Percentiles rank a stretch among this genome's conserved stretches.
Conservation (phyloP, 2,113 vertebrate genomes). For the Heliornis fulica region DNA sequence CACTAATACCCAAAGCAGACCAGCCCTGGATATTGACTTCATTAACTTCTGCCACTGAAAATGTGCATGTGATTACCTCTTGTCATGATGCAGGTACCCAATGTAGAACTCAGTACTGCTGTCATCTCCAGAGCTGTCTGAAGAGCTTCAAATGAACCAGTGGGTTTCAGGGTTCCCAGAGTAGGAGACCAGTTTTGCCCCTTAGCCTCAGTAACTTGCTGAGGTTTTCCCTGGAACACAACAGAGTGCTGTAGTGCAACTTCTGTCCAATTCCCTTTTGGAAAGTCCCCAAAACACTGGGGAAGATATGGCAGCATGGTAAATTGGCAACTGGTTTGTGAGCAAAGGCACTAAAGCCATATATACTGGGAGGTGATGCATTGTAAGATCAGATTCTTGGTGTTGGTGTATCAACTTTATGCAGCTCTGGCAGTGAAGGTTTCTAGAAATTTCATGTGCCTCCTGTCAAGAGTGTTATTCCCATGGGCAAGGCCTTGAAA, state of each 20-base stretch:
- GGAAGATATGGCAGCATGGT: not conserved
- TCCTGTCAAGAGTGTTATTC: not conserved
- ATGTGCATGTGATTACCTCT: not conserved
- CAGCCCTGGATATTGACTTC: not conserved
- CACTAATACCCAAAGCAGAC: not conserved
- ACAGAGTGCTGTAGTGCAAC: not conserved
- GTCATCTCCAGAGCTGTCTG: rapidly evolving
- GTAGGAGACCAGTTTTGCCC: not conserved
- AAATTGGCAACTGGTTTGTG: rapidly evolving
- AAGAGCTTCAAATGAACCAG: not conserved
- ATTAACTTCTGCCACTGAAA: not conserved
- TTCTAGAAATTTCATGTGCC: not conserved
- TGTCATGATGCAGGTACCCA: rapidly evolving
- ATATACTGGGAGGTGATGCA: rapidly evolving
- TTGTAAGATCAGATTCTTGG: not conserved
- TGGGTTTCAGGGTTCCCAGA: not conserved
- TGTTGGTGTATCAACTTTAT: rapidly evolving
- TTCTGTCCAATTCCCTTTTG: not conserved
- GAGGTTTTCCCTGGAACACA: not conserved
- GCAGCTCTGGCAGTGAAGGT: not conserved
- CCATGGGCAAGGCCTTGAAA: not conserved
- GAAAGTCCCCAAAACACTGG: not conserved
- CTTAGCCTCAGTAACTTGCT: not conserved
- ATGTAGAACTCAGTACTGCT: not conserved
- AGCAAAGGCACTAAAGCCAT: not conserved